A percentile compares a stretch with the other conserved stretches of the same genome.
phyloP scores from a whole-genome alignment of 2,797 vertebrate species.

The Mormyrus hasselquistii region DNA sequence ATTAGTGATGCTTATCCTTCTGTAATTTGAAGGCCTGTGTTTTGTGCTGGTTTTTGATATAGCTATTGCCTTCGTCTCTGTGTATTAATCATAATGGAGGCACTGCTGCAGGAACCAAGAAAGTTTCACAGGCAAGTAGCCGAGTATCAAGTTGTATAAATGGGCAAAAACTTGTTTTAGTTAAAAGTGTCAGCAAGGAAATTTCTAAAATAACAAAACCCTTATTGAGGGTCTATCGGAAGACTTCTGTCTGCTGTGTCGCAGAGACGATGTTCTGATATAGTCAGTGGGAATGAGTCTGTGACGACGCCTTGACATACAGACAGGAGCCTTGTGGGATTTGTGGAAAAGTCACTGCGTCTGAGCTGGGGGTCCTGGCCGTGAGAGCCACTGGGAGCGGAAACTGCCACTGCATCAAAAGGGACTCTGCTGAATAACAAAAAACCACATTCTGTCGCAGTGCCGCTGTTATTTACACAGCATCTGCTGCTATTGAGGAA shows the following conservation, averaged over 20 bases:
- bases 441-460: not conserved
- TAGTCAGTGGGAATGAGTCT: not conserved
- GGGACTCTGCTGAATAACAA: not conserved
- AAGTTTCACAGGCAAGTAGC: not conserved
- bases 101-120: not conserved
- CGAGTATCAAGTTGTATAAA: not conserved
- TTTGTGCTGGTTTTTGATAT: not conserved
- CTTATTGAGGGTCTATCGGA: not conserved
- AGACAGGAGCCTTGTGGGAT: not conserved
- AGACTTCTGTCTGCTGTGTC: not conserved
- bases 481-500: not conserved
- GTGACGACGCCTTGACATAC: not conserved
- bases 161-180: not conserved
- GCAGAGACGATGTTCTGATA: not conserved
- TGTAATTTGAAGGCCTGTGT: not conserved
- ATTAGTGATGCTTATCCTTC: not conserved
- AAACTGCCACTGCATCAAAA: not conserved
- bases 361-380: not conserved
- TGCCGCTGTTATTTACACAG: not conserved
- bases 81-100: not conserved
- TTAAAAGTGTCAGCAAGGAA: not conserved
- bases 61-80: not conserved
- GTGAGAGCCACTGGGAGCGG: not conserved
- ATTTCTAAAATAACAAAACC: not conserved
- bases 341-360: not conserved